Base-by-base conservation (phyloP, 1,140 invertebrate genomes). In the Procambarus virginalis region DNA sequence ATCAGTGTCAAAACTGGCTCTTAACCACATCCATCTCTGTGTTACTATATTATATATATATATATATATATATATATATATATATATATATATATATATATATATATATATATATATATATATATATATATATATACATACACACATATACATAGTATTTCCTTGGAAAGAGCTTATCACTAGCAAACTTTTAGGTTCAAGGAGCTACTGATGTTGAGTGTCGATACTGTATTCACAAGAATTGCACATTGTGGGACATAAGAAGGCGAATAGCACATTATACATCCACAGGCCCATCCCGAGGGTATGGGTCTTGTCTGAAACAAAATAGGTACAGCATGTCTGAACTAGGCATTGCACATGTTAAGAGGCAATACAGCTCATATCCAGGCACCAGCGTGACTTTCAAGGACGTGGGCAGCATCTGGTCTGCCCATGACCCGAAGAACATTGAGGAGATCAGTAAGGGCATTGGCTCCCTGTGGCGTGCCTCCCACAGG, bases 351-450 rank as follows among this genome's bases (percentile, higher is more conserved):
- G 45, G 64, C 46, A 68, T 46, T 17, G 22, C 46, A 20, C 48
- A 14, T 70, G 34, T 12, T 10, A n/a, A 20, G n/a, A 10, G 12
- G 64, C 17, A 10, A 34, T 20, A n/a, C 45, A 84, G 83, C 73
- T 94, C 94, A 95, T 94, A 96, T 95, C 95, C 97, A 97, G 20
- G 97, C 96, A 81, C 97, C 97, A 91, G 97, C 95, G 92, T 97
- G 96, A 93, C 96, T 97, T 94, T 99, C 98, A 85, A 99, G 95
- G 76, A 98, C 96, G 82, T 96, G 96, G 45, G 97, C 97, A 60
- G 97, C 97, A 94, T 99, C 98, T 93, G 96, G 96, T 80, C 98
- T 95, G 17, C 98, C 97, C 97, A 99, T 99, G 86, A 97, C 96
- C 92, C 97, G 96, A 84, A 99, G 95, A 90, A 98, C 97, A 93